Evolutionary conservation across 2,113 vertebrate species (phyloP), one percentile per base, ranked within the genome.

Genomic region (Capreolus pygargus): DNA sequence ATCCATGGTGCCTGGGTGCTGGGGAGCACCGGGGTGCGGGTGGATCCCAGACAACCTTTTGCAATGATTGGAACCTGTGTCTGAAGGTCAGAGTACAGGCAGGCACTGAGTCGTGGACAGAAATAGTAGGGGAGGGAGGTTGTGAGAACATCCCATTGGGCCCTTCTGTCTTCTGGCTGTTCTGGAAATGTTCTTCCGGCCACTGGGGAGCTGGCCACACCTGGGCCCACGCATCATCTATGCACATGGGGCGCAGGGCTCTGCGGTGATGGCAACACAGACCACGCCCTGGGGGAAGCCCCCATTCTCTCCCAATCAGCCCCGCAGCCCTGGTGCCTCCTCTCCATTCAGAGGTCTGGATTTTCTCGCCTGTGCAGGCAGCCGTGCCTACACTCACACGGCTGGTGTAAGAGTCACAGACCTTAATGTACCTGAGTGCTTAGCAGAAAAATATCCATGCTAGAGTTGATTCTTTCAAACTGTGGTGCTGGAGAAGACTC

Each of bases 261-360:
- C 33, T 10, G 61, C 21, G 0, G 21, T 30, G 79, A 19, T 25
- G 57, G 12, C 81, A 21, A 16, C 7, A 2, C 9, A 28, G 19
- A 50, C 30, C 61, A 27, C 36, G 10, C 30, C 23, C 21, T 4
- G 14, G 6, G 36, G n/a, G 5, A 30, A 19, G 17, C 25, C 45
- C 58, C 16, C 5, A 0, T 4, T 23, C 1, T 16, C 14, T 21
- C 6, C 58, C 19, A 2, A 0, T 7, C 4, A 28, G n/a, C 52
- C 5, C 17, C 1, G 3, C 28, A 7, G 4, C 5, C 15, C 3
- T 5, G 3, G 7, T 2, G 14, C 14, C 25, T 89, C 21, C 12
- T 45, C 13, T 11, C 27, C 27, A 7, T 89, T 15, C 28, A 39
- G 7, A 1, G 25, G 33, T 16, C 17, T 82, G 23, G 0, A 6